A percentile compares a stretch with the other conserved stretches of the same genome.
Evolutionary conservation across 2,113 vertebrate genomes (phyloP).

Genomic region (Dissostichus mawsoni): DNA sequence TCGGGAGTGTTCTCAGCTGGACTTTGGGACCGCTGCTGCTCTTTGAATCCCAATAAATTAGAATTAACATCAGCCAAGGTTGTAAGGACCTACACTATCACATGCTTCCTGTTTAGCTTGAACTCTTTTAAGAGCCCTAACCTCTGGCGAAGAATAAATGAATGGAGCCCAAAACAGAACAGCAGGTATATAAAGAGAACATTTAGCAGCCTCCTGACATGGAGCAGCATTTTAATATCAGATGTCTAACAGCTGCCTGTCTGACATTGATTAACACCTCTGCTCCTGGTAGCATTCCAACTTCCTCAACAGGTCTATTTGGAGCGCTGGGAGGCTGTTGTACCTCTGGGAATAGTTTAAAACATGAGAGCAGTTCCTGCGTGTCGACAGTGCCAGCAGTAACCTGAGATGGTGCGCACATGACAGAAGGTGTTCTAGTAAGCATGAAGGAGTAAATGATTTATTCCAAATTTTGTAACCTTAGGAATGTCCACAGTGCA

Average conservation of each 20-base stretch:
- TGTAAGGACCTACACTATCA: slow-evolving; percentile 40
- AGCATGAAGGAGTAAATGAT: slow-evolving; percentile 7
- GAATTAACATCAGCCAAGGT: slow-evolving; percentile 55
- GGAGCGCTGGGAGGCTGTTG: not conserved
- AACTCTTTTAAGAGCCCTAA: slow-evolving; percentile 45
- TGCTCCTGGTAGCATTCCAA: slow-evolving; percentile 32
- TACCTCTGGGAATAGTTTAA: slow-evolving; percentile 27
- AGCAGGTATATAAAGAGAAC: slow-evolving; percentile 42
- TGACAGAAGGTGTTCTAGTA: not conserved
- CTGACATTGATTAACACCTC: slow-evolving; percentile 69
- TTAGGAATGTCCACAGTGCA: not conserved
- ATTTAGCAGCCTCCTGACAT: slow-evolving; percentile 35
- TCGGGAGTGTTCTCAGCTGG: not conserved
- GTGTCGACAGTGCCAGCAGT: not conserved
- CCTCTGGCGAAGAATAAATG: slow-evolving; percentile 46
- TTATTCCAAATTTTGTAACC: not conserved
- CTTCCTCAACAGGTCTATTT: slow-evolving; percentile 46
- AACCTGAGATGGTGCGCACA: not conserved
- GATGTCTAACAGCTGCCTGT: slow-evolving; percentile 59
- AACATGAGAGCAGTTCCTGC: not conserved
- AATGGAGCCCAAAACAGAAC: slow-evolving; percentile 43
- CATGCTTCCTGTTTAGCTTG: slow-evolving; percentile 66
- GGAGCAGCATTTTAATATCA: slow-evolving; percentile 66
- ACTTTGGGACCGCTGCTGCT: slow-evolving; percentile 34
- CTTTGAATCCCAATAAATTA: slow-evolving; percentile 60